Percentiles rank a stretch among this genome's conserved stretches.
phyloP scores from a whole-genome alignment of 2,113 vertebrate genomes.

The Sardina pilchardus region DNA sequence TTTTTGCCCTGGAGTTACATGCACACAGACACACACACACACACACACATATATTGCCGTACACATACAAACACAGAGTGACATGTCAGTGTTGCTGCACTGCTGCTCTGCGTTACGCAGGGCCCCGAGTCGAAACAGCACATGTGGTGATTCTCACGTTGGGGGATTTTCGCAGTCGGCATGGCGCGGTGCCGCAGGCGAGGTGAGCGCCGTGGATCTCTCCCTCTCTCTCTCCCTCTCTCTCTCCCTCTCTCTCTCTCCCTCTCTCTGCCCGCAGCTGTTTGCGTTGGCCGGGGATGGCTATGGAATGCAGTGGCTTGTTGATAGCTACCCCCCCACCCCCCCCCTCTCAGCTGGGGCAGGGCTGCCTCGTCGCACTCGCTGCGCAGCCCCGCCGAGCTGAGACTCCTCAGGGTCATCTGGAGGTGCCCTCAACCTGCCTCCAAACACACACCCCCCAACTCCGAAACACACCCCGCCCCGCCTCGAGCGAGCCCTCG shows the following conservation, averaged over 20 bases:
- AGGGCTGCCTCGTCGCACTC: slow-evolving; percentile 22
- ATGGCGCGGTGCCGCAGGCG: slow-evolving; percentile 30
- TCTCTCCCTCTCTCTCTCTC: background rate
- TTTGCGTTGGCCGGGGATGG: slow-evolving; percentile 48
- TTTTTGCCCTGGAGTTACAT: background rate
- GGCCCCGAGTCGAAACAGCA: slow-evolving; percentile 19
- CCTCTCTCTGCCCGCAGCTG: slow-evolving; percentile 42
- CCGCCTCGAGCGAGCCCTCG: background rate
- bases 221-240: background rate
- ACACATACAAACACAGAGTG: background rate
- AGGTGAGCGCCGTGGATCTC: slow-evolving; percentile 17
- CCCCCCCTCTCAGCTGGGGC: slow-evolving; percentile 27
- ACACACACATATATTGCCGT: background rate
- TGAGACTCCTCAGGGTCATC: slow-evolving; percentile 38
- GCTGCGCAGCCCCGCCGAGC: slow-evolving; percentile 36
- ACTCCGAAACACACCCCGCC: background rate
- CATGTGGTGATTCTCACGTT: slow-evolving; percentile 33
- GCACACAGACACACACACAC: background rate
- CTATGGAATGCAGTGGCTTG: slow-evolving; percentile 53
- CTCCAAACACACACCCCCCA: background rate
- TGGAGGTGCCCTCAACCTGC: slow-evolving; percentile 42
- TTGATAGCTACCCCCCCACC: slow-evolving; percentile 32
- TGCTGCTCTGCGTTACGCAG: background rate
- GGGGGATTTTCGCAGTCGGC: slow-evolving; percentile 32
- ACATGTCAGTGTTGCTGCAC: background rate